Conservation (phyloP, 2,888 invertebrate species). For the Chaetoderma sp. region DNA sequence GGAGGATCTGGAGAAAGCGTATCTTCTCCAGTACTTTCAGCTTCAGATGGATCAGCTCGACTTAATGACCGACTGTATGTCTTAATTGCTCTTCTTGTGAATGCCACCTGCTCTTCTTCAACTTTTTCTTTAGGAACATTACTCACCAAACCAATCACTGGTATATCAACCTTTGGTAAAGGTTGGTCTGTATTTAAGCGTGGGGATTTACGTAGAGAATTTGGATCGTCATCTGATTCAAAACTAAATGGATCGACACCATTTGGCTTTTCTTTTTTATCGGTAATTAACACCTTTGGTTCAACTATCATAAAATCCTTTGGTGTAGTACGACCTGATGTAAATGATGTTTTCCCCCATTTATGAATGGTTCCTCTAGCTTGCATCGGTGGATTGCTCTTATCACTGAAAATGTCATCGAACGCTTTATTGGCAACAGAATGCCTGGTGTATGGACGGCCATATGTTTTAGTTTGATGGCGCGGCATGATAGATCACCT, state of each 20-base stretch:
- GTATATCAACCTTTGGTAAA: too few relatives aligned
- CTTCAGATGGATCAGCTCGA: too few relatives aligned
- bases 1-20: too few relatives aligned
- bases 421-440: slow-evolving; percentile 48
- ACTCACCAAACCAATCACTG: too few relatives aligned
- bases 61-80: too few relatives aligned
- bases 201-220: neutral
- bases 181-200: too few relatives aligned
- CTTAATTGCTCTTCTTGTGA: too few relatives aligned
- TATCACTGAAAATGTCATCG: slow-evolving; percentile 50
- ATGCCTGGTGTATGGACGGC: slow-evolving; percentile 44
- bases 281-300: slow-evolving; percentile 8
- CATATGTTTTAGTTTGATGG: slow-evolving; percentile 41
- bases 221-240: slow-evolving; percentile 48
- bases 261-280: neutral
- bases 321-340: slow-evolving; percentile 41
- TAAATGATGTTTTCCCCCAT: slow-evolving; percentile 61
- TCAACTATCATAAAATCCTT: slow-evolving; percentile 20
- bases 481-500: too few relatives aligned
- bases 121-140: too few relatives aligned
- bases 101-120: too few relatives aligned
- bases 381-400: slow-evolving; percentile 34
- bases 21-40: too few relatives aligned
- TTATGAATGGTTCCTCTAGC: slow-evolving; percentile 43
- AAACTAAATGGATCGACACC: slow-evolving; percentile 58